Evolutionary conservation across 2,113 vertebrate genomes (phyloP), one percentile per base, ranked within the genome.

Genomic region (Oplegnathus fasciatus): DNA sequence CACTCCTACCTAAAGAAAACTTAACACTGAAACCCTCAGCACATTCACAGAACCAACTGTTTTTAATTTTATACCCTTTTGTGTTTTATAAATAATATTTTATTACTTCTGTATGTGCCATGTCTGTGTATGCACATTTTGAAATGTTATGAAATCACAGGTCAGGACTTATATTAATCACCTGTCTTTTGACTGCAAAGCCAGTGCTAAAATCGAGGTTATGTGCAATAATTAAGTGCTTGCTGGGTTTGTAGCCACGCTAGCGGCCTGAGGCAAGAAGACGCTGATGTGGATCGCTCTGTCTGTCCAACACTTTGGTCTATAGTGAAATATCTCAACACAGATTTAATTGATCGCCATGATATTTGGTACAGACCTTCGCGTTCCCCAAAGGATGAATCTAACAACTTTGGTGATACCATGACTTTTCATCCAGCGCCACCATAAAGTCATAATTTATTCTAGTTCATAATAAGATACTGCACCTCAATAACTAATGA

Each of bases 181-280:
- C 24, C 37, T 76, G 57, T 67, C 64, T 58, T 72, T 42, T 46
- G 68, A 79, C 65, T 69, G 44, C 60, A 75, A 61, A 80, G 64
- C 61, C 50, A 34, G 61, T 48, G 84, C 73, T 78, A 11, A 73
- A 64, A 76, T 57, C 9, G 24, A 80, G 72, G 72, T 81, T 58
- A 82, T 80, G 93, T 95, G 94, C 95, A 95, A 96, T 94, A 94
- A 87, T 82, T 17, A 67, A 80, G 75, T 2, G 75, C 73, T 88
- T 54, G 64, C 32, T 65, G 61, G 40, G 58, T 74, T 71, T 46
- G 66, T 28, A 82, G 82, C 82, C 78, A 85, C 10, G 34, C 57
- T 32, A 70, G 79, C 15, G 2, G 9, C 26, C 32, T 5, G 1
- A 11, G 22, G 32, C 26, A 30, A 5, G 1, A 40, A 37, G 30